A percentile compares a stretch with the other conserved stretches of the same genome.
Conservation (phyloP, 1,140 invertebrate species). For the Parapsyche elsis region DNA sequence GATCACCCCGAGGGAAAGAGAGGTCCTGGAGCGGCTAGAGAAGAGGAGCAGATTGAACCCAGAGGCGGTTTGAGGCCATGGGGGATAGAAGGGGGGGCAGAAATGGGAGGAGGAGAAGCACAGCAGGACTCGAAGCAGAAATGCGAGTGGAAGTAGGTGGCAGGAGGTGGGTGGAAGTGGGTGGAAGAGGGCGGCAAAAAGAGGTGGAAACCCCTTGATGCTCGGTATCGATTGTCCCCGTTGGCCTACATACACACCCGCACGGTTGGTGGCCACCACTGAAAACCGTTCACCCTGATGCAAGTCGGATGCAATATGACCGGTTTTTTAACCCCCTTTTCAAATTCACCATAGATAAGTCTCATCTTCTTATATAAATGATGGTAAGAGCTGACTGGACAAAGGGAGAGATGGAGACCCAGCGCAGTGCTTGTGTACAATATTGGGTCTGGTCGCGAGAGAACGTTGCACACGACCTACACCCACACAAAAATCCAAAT, state of each 20-base stretch:
- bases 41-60: constrained; percentile 30
- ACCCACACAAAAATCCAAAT: too few relatives aligned
- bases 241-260: constrained; percentile 40
- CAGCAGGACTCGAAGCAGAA: constrained; percentile 3
- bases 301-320: constrained; percentile 26
- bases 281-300: constrained; percentile 18
- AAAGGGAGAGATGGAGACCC: too few relatives aligned
- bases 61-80: background rate
- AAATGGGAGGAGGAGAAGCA: background rate
- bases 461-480: too few relatives aligned
- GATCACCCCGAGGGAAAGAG: constrained; percentile 24
- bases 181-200: background rate
- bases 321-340: background rate
- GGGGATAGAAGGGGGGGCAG: background rate
- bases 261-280: background rate
- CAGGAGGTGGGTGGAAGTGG: background rate
- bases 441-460: too few relatives aligned
- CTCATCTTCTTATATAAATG: too few relatives aligned
- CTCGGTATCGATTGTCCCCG: constrained; percentile 43
- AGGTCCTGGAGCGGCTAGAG: background rate
- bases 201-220: constrained; percentile 29
- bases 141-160: background rate
- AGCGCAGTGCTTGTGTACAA: too few relatives aligned
- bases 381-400: too few relatives aligned
- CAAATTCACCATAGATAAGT: too few relatives aligned